Base-by-base conservation (phyloP, 2,797 vertebrate species). In the Meda fulgida region DNA sequence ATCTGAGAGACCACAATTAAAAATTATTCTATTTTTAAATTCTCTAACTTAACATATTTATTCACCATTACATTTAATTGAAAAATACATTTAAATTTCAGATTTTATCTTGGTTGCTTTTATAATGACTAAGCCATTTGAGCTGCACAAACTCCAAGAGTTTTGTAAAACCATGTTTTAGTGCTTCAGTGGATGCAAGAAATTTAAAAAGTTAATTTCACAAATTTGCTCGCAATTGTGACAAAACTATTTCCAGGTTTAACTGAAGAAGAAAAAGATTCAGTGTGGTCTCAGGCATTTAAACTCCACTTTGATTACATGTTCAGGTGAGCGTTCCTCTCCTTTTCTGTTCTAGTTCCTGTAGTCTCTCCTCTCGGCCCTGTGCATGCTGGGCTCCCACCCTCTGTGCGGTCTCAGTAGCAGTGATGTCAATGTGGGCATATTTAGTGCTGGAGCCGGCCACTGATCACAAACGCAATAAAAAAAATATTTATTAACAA, bases 321-420 rank as follows among this genome's bases (percentile, higher is more conserved):
- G 19, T 80, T 80, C 58, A 80, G 63, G 85, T 92, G 5, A 89
- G 95, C 60, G 91, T 34, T 69, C 93, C 95, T 89, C 92, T 93
- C 89, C 81, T 91, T 91, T 93, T 94, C 86, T 93, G 96, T 92
- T 96, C 95, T 48, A 96, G 92, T 89, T 97, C 94, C 43, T 93
- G 95, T 89, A 96, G 91, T 69, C 95, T 93, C 34, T 97, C 94
- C 91, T 96, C 92, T 63, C 95, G 91, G 81, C 93, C 91, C 92
- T 94, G 95, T 0, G 95, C 96, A 0, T 96, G 96, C 92, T 92
- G 96, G 0, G 91, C 94, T 31, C 96, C 96, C 83, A 96, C 96
- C 70, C 95, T 94, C 87, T 96, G 97, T 7, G 96, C 96, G 0
- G 95, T 96, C 93, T 96, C 96, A 0, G 96, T 97, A 86, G 97